Evolutionary conservation across 2,113 vertebrate species (phyloP).

Genomic region (Glareola pratincola): DNA sequence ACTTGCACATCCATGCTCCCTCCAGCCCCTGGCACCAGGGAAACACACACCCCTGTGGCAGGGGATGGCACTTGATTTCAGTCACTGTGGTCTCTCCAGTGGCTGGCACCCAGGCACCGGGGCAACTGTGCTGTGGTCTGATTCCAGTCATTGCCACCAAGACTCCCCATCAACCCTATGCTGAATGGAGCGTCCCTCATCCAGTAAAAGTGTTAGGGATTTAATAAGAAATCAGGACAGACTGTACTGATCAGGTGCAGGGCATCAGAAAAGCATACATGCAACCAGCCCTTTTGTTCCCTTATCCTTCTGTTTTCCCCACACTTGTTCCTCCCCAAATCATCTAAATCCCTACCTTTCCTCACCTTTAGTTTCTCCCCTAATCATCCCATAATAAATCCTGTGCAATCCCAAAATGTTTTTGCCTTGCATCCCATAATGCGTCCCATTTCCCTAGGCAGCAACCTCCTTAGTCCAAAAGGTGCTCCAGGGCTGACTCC

Average conservation of each 20-base stretch:
- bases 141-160: not conserved
- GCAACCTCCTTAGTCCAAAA: not conserved
- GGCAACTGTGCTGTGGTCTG: not conserved
- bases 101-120: not conserved
- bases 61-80: not conserved
- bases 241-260: not conserved
- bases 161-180: too few species aligned
- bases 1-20: not conserved
- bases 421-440: not conserved
- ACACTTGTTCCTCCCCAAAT: not conserved
- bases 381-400: not conserved
- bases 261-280: accelerated
- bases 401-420: not conserved
- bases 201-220: not conserved
- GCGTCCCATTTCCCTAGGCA: not conserved
- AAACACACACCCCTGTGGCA: not conserved
- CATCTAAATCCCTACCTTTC: not conserved
- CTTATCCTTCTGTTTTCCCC: not conserved
- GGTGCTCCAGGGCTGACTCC: not conserved
- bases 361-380: not conserved
- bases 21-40: not conserved
- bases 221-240: not conserved
- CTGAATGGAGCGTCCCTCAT: accelerated
- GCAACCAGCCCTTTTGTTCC: not conserved
- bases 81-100: not conserved